Conservation (phyloP, 2,113 vertebrate species). For the Ariopsis seemanni region DNA sequence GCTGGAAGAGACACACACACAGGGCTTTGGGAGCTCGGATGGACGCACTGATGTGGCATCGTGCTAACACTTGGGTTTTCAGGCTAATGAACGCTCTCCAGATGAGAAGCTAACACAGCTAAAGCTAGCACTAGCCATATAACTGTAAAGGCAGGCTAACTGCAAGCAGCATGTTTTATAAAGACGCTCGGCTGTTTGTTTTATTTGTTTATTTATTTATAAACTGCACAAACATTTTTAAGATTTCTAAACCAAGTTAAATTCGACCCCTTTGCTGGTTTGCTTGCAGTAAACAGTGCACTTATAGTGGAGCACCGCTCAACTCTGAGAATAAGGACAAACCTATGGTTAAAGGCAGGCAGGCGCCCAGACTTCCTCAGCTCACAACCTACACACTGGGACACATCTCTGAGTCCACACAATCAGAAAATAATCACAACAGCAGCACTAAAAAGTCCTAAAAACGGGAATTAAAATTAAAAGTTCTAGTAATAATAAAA, state of each 20-base stretch:
- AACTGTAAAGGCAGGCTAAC: conserved; percentile 52
- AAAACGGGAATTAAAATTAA: conserved; percentile 52
- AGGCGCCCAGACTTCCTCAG: conserved; percentile 35
- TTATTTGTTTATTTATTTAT: neutral
- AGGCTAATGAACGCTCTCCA: too few relatives aligned
- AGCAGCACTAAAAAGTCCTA: conserved; percentile 60
- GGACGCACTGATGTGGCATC: conserved; percentile 43
- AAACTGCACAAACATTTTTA: neutral
- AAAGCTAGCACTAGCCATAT: conserved; percentile 48
- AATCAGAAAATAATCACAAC: neutral
- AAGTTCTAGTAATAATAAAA: conserved; percentile 75
- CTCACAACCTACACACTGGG: neutral
- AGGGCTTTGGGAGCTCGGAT: neutral
- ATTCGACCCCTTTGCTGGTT: conserved; percentile 66
- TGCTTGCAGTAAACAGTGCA: conserved; percentile 46
- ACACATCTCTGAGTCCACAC: neutral
- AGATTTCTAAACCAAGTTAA: conserved; percentile 21
- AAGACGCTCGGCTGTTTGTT: neutral
- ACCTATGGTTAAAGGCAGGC: conserved; percentile 55
- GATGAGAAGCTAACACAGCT: conserved; percentile 45
- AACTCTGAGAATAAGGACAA: conserved; percentile 76
- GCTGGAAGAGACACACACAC: neutral
- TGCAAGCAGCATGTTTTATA: neutral
- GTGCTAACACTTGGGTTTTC: conserved; percentile 29
- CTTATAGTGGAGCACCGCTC: conserved; percentile 58